Conservation (phyloP, 2,888 invertebrate genomes). For the Habroteleia sp. region DNA sequence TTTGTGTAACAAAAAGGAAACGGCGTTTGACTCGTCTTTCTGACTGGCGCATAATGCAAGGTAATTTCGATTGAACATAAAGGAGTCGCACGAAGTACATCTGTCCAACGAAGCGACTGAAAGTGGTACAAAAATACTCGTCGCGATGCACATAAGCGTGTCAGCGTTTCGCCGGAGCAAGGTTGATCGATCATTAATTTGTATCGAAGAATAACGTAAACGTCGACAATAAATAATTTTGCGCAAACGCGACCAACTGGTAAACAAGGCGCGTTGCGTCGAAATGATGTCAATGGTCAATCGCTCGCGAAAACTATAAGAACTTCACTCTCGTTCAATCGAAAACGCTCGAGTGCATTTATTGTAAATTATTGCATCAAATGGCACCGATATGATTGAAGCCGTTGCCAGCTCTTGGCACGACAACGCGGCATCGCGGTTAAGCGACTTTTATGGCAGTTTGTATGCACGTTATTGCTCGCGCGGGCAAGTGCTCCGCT, state of each 20-base stretch:
- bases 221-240: neutral
- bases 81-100: no score
- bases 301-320: constrained; percentile 27
- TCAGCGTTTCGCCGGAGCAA: neutral
- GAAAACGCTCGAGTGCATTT: constrained; percentile 36
- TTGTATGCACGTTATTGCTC: constrained; percentile 43
- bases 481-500: constrained; percentile 66
- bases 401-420: constrained; percentile 50
- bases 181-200: constrained; percentile 10
- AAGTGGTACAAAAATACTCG: constrained; percentile 19
- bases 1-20: no score
- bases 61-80: no score
- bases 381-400: constrained; percentile 63
- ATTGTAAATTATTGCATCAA: constrained; percentile 54
- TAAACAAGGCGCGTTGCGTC: no score
- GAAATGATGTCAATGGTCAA: constrained; percentile 1
- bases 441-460: constrained; percentile 68
- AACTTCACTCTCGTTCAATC: constrained; percentile 14
- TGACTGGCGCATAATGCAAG: no score
- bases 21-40: no score
- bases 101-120: no score
- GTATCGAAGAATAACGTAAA: neutral
- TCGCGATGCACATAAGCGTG: constrained; percentile 11
- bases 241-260: neutral
- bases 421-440: constrained; percentile 52